Evolutionary conservation across 2,113 vertebrate species (phyloP).

Genomic region (Collichthys lucidus): DNA sequence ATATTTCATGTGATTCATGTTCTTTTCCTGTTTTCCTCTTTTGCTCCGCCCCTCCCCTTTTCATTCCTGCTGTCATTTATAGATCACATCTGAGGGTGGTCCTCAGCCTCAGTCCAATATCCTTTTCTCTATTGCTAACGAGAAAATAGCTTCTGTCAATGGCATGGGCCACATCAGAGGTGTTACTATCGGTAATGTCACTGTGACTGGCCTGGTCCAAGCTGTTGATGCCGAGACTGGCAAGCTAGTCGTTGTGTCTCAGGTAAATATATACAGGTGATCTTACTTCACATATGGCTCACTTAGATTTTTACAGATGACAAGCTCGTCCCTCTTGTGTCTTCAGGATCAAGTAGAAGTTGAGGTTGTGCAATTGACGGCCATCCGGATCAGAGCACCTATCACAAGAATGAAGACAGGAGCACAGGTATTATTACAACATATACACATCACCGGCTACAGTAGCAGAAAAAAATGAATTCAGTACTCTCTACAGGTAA

Average conservation of each 20-base stretch:
- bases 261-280: constrained; percentile 82
- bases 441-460: no score
- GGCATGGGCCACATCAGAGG: constrained; percentile 87
- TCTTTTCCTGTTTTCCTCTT: not conserved
- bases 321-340: not conserved
- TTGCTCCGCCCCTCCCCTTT: not conserved
- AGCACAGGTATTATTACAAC: constrained; percentile 83
- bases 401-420: constrained; percentile 92
- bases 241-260: constrained; percentile 89
- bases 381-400: constrained; percentile 90
- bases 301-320: not conserved
- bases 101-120: constrained; percentile 96
- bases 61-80: constrained; percentile 25
- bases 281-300: not conserved
- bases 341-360: constrained; percentile 92
- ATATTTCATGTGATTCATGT: not conserved
- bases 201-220: constrained; percentile 90
- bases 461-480: not conserved
- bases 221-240: constrained; percentile 92
- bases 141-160: constrained; percentile 85
- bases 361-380: constrained; percentile 90
- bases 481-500: not conserved
- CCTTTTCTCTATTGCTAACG: constrained; percentile 89
- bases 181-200: constrained; percentile 84
- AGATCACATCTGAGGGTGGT: constrained; percentile 97